Evolutionary conservation across 2,113 vertebrate species (phyloP), one percentile per base, ranked within the genome.

Genomic region (Balaenoptera acutorostrata): DNA sequence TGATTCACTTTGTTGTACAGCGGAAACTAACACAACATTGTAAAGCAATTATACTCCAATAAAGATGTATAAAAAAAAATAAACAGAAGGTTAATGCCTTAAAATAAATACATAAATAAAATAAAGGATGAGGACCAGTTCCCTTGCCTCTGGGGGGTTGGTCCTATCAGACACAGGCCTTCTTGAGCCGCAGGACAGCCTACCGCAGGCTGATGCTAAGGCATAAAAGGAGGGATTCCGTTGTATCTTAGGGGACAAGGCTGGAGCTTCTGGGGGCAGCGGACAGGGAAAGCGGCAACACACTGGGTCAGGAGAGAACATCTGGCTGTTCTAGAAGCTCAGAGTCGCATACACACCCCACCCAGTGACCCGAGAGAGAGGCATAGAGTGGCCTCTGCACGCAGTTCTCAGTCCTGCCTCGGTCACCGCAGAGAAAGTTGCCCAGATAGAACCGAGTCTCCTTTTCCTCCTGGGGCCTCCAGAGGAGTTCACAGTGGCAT

Each of bases 141-240:
- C 8, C 27, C 33, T 31, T 20, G 44, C 95, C 57, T 15, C 63
- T 64, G 63, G 63, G 9, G 14, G 20, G 5, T 29, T 39, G 46
- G 44, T 36, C 18, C 39, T 20, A 59, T 61, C 33, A 14, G 13
- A 29, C 46, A 44, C 68, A 66, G 68, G 46, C 59, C 52, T 52
- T 41, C 64, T 72, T 80, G 64, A 81, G 55, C 71, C 64, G 15
- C 52, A 64, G 74, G 20, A 57, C 12, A 23, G 31, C 49, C 46
- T n/a, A 12, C 25, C 0, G 0, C 3, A 46, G n/a, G 4, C 41
- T 55, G 71, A 11, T 27, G 10, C 33, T 20, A 21, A 39, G 36
- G 39, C 31, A 14, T 64, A 2, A 81, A 90, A 85, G 36, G 31
- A 71, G 7, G 1, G 71, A 31, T 17, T 57, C 8, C 5, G 3